Conservation (phyloP, 2,797 vertebrate species). For the Hemitrygon akajei region DNA sequence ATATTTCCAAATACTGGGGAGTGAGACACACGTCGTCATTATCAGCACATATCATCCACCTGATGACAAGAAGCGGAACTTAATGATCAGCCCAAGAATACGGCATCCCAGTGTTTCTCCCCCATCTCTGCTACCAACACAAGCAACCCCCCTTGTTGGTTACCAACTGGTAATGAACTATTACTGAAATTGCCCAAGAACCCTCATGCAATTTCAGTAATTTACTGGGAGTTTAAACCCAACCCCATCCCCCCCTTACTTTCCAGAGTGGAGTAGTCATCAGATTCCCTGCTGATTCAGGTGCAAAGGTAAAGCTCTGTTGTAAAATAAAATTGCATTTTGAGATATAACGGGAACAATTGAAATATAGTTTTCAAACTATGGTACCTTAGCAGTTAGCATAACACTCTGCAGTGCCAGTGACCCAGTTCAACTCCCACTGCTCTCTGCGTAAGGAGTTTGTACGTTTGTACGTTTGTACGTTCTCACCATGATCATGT, state of each 20-base stretch:
- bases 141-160: neutral
- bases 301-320: neutral
- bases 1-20: neutral
- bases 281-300: conserved; percentile 10
- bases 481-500: too few species aligned
- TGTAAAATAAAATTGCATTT: neutral
- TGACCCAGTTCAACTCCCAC: too few species aligned
- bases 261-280: neutral
- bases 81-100: neutral
- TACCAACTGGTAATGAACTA: neutral
- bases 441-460: too few species aligned
- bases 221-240: neutral
- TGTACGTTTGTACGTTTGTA: too few species aligned
- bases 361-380: neutral
- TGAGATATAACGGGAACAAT: neutral
- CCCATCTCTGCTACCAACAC: neutral
- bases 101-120: neutral
- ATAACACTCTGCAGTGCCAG: too few species aligned
- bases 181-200: neutral
- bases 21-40: neutral
- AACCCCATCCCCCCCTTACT: too few species aligned
- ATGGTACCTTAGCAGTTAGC: too few species aligned
- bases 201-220: neutral
- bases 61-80: neutral
- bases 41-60: neutral